These are phyloP conservation scores for Condylostylus longicornis DNA, from an alignment of 1,140 invertebrate species.

Conservation along the genomic window DNA sequence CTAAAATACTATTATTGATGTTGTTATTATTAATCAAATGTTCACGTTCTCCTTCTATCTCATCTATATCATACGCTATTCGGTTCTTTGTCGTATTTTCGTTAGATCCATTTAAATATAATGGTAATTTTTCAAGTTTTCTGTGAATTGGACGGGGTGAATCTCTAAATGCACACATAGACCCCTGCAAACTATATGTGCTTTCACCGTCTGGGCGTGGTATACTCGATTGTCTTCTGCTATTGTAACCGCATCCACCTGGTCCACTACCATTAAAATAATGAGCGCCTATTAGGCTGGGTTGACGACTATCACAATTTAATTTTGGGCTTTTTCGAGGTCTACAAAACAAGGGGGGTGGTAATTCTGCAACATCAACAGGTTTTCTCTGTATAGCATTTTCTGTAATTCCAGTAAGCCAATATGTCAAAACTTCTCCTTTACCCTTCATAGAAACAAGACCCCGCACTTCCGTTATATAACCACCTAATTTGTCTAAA, in stretches of 20 bases:
- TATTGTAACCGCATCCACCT: slow-evolving; percentile 25
- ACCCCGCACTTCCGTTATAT: slow-evolving; percentile 69
- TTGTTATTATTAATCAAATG: slow-evolving; percentile 5
- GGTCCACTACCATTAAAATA: too few species aligned
- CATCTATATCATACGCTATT: too few species aligned
- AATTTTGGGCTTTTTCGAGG: slow-evolving; percentile 61
- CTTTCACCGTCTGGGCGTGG: slow-evolving; percentile 32
- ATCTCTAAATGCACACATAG: slow-evolving; percentile 20
- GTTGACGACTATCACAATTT: slow-evolving; percentile 51
- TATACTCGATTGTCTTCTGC: slow-evolving; percentile 32
- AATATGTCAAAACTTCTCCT: slow-evolving; percentile 69
- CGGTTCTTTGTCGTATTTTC: neutral
- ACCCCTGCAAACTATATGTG: slow-evolving; percentile 29
- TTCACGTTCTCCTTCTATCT: too few species aligned
- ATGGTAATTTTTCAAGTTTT: slow-evolving; percentile 18
- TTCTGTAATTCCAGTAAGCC: slow-evolving; percentile 72
- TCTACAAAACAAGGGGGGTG: slow-evolving; percentile 56
- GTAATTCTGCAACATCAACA: slow-evolving; percentile 65
- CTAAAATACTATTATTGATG: neutral
- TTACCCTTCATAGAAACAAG: slow-evolving; percentile 82
- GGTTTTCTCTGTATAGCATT: slow-evolving; percentile 67
- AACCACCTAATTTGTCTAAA: slow-evolving; percentile 76
- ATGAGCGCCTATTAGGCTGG: slow-evolving; percentile 37
- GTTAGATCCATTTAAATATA: slow-evolving; percentile 5
- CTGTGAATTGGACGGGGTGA: slow-evolving; percentile 23